phyloP scores from a whole-genome alignment of 2,113 vertebrate genomes.

The Anarrhichthys ocellatus region DNA sequence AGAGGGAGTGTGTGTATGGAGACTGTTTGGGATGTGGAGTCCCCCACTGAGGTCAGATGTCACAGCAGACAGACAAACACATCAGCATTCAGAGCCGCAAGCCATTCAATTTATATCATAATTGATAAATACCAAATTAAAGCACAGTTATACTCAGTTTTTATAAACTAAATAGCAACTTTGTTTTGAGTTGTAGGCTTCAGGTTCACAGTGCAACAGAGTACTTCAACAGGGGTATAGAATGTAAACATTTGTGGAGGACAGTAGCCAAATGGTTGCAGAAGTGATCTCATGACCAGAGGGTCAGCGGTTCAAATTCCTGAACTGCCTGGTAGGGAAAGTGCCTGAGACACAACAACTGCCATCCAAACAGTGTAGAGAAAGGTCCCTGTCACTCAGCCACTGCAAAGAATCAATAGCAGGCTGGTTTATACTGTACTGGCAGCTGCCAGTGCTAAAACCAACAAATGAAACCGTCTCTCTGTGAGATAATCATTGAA shows the following conservation, averaged over 20 bases:
- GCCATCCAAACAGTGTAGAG: not conserved
- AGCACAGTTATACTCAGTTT: conserved; percentile 1
- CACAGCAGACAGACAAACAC: conserved; percentile 22
- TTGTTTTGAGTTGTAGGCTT: not conserved
- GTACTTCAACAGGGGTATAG: conserved; percentile 6
- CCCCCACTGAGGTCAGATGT: conserved; percentile 44
- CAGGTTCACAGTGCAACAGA: not conserved
- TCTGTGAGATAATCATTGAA: not conserved
- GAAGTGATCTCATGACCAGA: conserved; percentile 55
- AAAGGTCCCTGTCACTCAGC: not conserved
- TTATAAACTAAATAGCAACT: not conserved
- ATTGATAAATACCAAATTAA: not conserved
- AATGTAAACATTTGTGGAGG: conserved; percentile 55
- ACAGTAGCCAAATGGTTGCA: conserved; percentile 62
- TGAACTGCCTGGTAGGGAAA: conserved; percentile 39
- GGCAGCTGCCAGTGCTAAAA: conserved; percentile 1
- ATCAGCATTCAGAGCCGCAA: not conserved
- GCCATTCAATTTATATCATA: not conserved
- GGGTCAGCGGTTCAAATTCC: conserved; percentile 67
- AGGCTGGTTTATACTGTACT: not conserved
- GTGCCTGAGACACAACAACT: conserved; percentile 27
- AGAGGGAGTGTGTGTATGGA: conserved; percentile 27
- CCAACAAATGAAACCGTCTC: not conserved
- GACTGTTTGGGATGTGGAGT: conserved; percentile 45
- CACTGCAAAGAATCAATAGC: not conserved